Evolutionary conservation across 2,888 invertebrate species (phyloP), one percentile per base, ranked within the genome.

Genomic region (Netelia virgata): DNA sequence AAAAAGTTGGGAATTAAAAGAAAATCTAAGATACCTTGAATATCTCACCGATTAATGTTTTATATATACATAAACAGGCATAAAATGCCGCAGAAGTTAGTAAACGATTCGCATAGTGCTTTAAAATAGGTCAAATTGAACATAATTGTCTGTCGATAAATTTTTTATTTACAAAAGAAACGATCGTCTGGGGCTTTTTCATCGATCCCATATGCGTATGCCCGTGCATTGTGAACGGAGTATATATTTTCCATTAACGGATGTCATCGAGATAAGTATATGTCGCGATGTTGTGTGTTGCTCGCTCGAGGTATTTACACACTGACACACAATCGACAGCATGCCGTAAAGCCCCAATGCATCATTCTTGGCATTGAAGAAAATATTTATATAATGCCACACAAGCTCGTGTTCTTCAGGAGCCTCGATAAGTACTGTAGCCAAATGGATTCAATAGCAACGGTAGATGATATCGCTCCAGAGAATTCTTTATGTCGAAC

Each of bases 381-480:
- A 53, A 53, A 53, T 16, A 28, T 28, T 28, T 28, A 53, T n/a
- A 53, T 53, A 20, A 23, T 23, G 1, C 10, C 36, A 28, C n/a
- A 55, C 8, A 73, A 59, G 9, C 36, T 3, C 59, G 16, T 36
- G 43, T 50, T 41, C 61, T 55, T 94, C 93, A 96, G 86, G 95
- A 95, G 73, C 97, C 97, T 88, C 96, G 94, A 91, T 97, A 97
- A 0, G 97, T 97, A 1, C 96, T 95, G 91, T 96, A 97, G 10
- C 97, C 96, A 92, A 94, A 97, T 0, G 97, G 97, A 89, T 95
- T 96, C 36, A 97, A 92, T 18, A 97, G 94, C 64, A 97, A 92
- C 0, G 97, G 97, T 66, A 97, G 95, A 92, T 97, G 97, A 92
- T 97, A 96, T 90, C 96, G 96, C 82, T 96, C 94, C 3, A 93